phyloP scores from a whole-genome alignment of 2,888 invertebrate genomes.

The Agrotis ipsilon region DNA sequence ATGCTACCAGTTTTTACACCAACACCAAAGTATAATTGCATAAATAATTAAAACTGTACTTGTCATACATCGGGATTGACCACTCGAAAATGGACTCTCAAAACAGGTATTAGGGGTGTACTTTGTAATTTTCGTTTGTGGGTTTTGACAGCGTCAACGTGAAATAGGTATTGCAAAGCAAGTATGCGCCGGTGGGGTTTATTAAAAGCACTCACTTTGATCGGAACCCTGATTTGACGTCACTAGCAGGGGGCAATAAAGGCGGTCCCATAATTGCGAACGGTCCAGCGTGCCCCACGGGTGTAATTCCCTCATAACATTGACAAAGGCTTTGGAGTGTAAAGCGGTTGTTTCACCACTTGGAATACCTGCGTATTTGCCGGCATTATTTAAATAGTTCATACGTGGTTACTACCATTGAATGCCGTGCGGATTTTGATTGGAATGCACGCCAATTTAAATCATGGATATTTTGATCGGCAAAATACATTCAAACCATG shows the following conservation, averaged over 20 bases:
- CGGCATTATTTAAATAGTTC: constrained; percentile 20
- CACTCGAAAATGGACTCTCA: constrained; percentile 47
- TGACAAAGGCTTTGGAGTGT: constrained; percentile 82
- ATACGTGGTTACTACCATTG: constrained; percentile 2
- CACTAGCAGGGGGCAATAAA: constrained; percentile 88
- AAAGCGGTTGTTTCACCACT: constrained; percentile 80
- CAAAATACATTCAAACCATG: background rate
- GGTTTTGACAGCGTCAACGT: constrained; percentile 49
- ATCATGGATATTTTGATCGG: background rate
- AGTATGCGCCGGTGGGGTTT: constrained; percentile 77
- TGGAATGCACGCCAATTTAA: background rate
- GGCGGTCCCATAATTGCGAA: constrained; percentile 83
- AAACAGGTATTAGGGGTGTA: constrained; percentile 11
- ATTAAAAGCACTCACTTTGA: constrained; percentile 90
- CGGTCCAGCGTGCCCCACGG: constrained; percentile 69
- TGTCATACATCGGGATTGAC: constrained; percentile 15
- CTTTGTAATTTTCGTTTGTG: constrained; percentile 22
- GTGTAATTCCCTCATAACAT: constrained; percentile 77
- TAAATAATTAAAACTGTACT: constrained; percentile 55
- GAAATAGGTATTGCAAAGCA: constrained; percentile 60
- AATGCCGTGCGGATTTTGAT: constrained; percentile 1
- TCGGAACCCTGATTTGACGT: constrained; percentile 83
- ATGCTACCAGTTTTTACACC: constrained; percentile 39
- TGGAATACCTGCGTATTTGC: constrained; percentile 52
- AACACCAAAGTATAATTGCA: constrained; percentile 44